Evolutionary conservation across 2,888 invertebrate genomes (phyloP).

Genomic region (Rhamnusium bicolor): DNA sequence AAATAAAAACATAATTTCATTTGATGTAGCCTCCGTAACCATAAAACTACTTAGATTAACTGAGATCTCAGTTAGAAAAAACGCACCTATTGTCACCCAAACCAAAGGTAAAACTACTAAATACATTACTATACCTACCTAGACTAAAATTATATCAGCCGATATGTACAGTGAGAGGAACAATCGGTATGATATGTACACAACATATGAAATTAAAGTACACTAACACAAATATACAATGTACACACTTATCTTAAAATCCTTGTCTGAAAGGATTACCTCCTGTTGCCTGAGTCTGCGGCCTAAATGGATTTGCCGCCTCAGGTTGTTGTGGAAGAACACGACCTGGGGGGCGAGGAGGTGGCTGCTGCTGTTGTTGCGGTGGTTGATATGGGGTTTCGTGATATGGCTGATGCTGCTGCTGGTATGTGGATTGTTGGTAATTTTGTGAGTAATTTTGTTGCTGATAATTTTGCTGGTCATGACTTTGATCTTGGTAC

Average conservation of each 20-base stretch:
- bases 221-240: slow-evolving; percentile 49
- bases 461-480: slow-evolving; percentile 58
- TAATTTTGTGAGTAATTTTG: slow-evolving; percentile 47
- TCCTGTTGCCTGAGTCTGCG: slow-evolving; percentile 64
- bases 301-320: slow-evolving; percentile 57
- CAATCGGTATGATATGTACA: slow-evolving; percentile 67
- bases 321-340: slow-evolving; percentile 63
- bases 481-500: slow-evolving; percentile 69
- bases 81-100: slow-evolving; percentile 15
- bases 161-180: slow-evolving; percentile 66
- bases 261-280: slow-evolving; percentile 77
- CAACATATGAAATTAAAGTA: slow-evolving; percentile 45
- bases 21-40: no score
- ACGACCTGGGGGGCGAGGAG: slow-evolving; percentile 69
- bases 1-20: no score
- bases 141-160: slow-evolving; percentile 38
- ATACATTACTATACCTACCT: slow-evolving; percentile 23
- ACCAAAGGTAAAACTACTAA: neutral
- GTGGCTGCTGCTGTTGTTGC: slow-evolving; percentile 66
- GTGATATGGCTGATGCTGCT: slow-evolving; percentile 68
- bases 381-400: slow-evolving; percentile 70
- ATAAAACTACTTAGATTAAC: no score
- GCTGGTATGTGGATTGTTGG: slow-evolving; percentile 54
- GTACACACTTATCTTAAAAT: slow-evolving; percentile 69
- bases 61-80: no score